Evolutionary conservation across 1,140 invertebrate genomes (phyloP).

Genomic region (Lepidurus couesii): DNA sequence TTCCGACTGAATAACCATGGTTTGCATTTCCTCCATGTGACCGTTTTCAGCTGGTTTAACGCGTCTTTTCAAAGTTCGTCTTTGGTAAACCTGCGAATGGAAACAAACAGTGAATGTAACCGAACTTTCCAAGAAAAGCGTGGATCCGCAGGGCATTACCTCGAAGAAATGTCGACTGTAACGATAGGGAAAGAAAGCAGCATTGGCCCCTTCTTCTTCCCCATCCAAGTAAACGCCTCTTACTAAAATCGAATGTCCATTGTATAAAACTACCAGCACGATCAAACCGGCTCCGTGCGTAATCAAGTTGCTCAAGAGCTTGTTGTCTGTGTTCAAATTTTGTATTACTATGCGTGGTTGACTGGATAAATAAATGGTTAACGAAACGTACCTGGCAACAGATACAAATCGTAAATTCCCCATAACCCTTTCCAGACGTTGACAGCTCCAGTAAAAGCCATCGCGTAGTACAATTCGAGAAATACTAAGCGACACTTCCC

Average conservation of each 20-base stretch:
- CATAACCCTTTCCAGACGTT: slow-evolving; percentile 82
- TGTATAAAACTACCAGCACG: slow-evolving; percentile 70
- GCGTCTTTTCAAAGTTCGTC: neutral
- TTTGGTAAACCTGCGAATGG: neutral
- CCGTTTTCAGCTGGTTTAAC: neutral
- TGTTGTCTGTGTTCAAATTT: slow-evolving; percentile 51
- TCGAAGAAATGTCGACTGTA: slow-evolving; percentile 71
- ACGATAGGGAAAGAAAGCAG: slow-evolving; percentile 72
- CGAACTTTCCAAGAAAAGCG: neutral
- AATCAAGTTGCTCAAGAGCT: slow-evolving; percentile 67
- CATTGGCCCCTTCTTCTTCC: slow-evolving; percentile 68
- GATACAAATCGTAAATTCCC: slow-evolving; percentile 69
- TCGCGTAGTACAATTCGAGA: slow-evolving; percentile 66
- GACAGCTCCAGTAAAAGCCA: slow-evolving; percentile 71
- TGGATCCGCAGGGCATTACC: slow-evolving; percentile 41
- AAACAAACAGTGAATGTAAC: neutral
- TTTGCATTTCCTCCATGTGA: slow-evolving; percentile 11
- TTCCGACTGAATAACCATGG: neutral
- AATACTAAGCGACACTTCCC: slow-evolving; percentile 60
- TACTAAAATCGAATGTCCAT: slow-evolving; percentile 73
- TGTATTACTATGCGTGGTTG: slow-evolving; percentile 1
- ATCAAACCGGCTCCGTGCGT: slow-evolving; percentile 64
- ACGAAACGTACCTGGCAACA: slow-evolving; percentile 57
- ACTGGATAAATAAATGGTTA: neutral
- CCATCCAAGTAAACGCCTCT: slow-evolving; percentile 77